Evolutionary conservation across 2,797 vertebrate genomes (phyloP), one percentile per base, ranked within the genome.

Genomic region (Pyrocephalus nanus): DNA sequence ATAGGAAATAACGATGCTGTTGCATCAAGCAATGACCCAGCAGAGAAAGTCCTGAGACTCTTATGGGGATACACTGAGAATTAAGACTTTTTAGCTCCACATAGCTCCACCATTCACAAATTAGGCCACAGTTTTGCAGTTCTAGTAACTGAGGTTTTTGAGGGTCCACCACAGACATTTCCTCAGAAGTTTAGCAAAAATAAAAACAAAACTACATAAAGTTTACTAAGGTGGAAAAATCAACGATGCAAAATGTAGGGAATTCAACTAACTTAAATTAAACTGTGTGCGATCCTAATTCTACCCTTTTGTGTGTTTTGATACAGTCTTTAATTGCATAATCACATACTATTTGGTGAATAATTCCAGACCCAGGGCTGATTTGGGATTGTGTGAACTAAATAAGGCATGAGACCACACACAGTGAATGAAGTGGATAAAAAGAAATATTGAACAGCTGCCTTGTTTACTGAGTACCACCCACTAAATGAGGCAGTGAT

Each of bases 341-440:
- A 95, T 96, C 94, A 93, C 92, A 92, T 85, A 93, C 61, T 95
- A 79, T 90, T 95, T 91, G 71, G 66, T 93, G 96, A 97, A 96
- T 95, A 96, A 96, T 95, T 95, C 93, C 91, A 95, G 92, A 93
- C 83, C 80, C 74, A 90, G 64, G 90, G 86, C 67, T n/a, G 77
- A 93, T 95, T 94, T 94, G 86, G 90, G 83, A 92, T 92, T 95
- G 77, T 95, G 83, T 87, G 93, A 93, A 96, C 71, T 93, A 96
- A 96, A 95, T 96, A 97, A 96, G 80, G 83, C 94, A 93, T 96
- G 86, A 95, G 95, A 93, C 96, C 93, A 96, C 96, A 97, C 96
- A 96, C 90, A 93, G 76, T 93, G 94, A 96, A 95, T 94, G 85
- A 96, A 93, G 74, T 82, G 90, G 73, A 94, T 95, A 90, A 93